Evolutionary conservation across 2,797 vertebrate species (phyloP).

Genomic region (Garrulus glandarius): DNA sequence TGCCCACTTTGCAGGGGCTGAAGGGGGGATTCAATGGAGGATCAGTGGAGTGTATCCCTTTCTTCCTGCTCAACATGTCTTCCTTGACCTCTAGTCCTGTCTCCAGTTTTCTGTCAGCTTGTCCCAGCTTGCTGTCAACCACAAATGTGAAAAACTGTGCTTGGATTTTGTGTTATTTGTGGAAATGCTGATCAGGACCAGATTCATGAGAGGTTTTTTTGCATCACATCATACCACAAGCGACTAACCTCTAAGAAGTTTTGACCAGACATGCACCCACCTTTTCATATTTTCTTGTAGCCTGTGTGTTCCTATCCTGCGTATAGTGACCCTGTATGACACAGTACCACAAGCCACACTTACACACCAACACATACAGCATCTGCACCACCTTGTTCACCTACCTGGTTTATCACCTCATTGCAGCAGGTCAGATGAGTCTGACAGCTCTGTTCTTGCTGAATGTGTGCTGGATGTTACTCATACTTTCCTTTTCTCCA

Average conservation of each 20-base stretch:
- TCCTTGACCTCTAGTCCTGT: neutral
- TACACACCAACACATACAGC: rapidly evolving
- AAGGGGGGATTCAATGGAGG: neutral
- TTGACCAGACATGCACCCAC: neutral
- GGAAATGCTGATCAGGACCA: neutral
- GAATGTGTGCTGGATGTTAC: neutral
- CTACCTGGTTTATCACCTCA: neutral
- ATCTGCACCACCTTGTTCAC: neutral
- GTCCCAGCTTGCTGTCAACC: neutral
- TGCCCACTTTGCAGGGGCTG: neutral
- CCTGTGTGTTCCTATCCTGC: neutral
- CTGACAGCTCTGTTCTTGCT: neutral
- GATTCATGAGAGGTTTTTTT: neutral
- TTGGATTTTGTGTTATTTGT: neutral
- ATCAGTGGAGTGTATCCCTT: neutral
- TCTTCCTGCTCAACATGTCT: neutral
- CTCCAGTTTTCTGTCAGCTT: neutral
- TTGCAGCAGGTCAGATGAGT: neutral
- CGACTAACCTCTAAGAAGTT: neutral
- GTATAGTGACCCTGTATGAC: neutral
- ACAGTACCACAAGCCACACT: neutral
- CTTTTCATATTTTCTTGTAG: neutral
- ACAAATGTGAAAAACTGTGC: neutral
- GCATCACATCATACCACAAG: neutral
- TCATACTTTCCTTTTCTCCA: neutral